Evolutionary conservation across 2,113 vertebrate species (phyloP).

Genomic region (Myrmophylax atrothorax): DNA sequence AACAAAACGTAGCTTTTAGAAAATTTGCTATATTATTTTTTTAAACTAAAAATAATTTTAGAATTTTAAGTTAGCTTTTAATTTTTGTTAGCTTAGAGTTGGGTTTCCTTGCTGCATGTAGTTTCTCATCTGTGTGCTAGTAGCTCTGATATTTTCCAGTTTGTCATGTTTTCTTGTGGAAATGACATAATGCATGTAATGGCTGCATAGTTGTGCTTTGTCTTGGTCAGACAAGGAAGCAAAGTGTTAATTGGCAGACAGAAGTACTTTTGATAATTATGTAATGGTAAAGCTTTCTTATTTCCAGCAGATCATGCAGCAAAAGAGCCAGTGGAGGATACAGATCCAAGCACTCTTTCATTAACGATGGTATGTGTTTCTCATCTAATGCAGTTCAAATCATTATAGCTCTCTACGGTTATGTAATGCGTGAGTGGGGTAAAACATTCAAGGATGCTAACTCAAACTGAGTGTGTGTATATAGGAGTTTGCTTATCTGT

Average conservation of each 20-base stretch:
- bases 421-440: neutral
- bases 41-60: neutral
- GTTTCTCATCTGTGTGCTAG: neutral
- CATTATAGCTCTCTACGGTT: neutral
- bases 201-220: neutral
- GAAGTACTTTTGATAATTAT: neutral
- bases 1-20: neutral
- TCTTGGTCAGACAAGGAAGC: neutral
- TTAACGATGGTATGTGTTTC: constrained; percentile 80
- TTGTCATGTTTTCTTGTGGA: neutral
- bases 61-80: neutral
- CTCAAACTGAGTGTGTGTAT: neutral
- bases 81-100: neutral
- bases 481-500: neutral
- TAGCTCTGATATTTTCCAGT: neutral
- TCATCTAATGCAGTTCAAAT: neutral
- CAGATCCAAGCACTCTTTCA: constrained; percentile 90
- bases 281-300: neutral
- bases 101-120: neutral
- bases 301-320: constrained; percentile 73
- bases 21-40: neutral
- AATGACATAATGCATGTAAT: neutral
- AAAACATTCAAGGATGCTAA: neutral
- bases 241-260: neutral
- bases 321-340: constrained; percentile 93